Conservation (phyloP, 2,888 invertebrate genomes). For the Barypeithes pellucidus region DNA sequence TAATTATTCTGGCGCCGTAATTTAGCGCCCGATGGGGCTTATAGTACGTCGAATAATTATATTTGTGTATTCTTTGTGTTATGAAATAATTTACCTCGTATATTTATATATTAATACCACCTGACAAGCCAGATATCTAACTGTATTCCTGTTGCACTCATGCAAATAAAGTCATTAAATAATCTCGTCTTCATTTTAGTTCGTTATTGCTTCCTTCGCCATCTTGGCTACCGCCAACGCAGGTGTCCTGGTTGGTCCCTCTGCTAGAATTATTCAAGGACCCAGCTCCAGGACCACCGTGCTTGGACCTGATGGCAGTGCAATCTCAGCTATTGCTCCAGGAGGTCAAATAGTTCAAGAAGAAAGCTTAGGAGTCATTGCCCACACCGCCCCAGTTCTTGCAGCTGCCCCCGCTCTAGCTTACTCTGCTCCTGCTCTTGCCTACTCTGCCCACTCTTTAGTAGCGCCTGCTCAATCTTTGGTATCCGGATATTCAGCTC, state of each 20-base stretch:
- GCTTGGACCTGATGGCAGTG: conserved; percentile 59
- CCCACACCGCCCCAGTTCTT: conserved; percentile 51
- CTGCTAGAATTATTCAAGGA: conserved; percentile 57
- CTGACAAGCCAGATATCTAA: no score
- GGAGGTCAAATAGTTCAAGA: conserved; percentile 58
- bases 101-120: no score
- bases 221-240: conserved; percentile 56
- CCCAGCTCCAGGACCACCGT: conserved; percentile 59
- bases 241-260: conserved; percentile 49
- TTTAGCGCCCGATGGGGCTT: no score
- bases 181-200: no score
- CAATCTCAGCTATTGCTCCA: conserved; percentile 58
- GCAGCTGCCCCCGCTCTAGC: conserved; percentile 28
- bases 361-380: conserved; percentile 32
- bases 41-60: no score
- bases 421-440: not conserved
- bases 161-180: no score
- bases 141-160: no score
- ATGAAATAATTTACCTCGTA: no score
- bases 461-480: conserved; percentile 32
- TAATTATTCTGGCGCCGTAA: no score
- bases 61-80: no score
- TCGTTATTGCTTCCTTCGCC: conserved; percentile 53
- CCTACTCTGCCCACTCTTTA: conserved; percentile 23
- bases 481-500: conserved; percentile 50